Base-by-base conservation (phyloP, 2,888 invertebrate genomes). In the Harpalus rubripes region DNA sequence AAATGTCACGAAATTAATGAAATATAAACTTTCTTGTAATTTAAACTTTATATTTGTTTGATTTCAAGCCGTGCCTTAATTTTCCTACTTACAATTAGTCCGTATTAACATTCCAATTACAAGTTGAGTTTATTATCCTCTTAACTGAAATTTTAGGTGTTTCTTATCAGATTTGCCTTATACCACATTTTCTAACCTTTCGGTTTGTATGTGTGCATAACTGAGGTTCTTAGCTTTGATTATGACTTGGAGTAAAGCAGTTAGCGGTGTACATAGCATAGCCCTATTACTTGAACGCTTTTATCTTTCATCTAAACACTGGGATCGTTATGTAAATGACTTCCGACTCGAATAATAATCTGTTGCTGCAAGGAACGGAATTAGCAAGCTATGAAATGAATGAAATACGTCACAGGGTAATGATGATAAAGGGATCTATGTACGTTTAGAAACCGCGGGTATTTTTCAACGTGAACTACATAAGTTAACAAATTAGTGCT, bases 281-380 rank as follows among this genome's bases (percentile, higher is more conserved):
- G 32, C 32, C 68, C 68, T 41, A 74, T 74, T 74, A 74, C 18
- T 41, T 44, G 41, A 74, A 74, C 18, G 72, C 44, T 74, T 74
- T 74, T 74, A 74, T 74, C 72, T 74, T 74, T 44, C 72, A 74
- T 74, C 72, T 74, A 74, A 74, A 44, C 44, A 74, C 72, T 74
- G 18, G 41, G 44, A 44, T 74, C 72, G 41, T 74, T 74, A 74
- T 74, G 72, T 41, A 44, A 74, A 74, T 74, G 41, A 74, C 44
- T 74, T 74, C 72, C 44, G 15, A 44, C 41, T 41, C 68, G 44
- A 52, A 74, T 74, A 15, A 41, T 68, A 74, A 74, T 74, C 44
- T 74, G 68, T 68, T 68, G 68, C 15, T 32, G 26, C 22, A 63
- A 63, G 15, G 39, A 32, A 32, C 15, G 68, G 15, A 68, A 68